Percentiles rank a stretch among this genome's conserved stretches.
phyloP scores from a whole-genome alignment of 1,140 invertebrate species.

The Cataglyphis hispanica region DNA sequence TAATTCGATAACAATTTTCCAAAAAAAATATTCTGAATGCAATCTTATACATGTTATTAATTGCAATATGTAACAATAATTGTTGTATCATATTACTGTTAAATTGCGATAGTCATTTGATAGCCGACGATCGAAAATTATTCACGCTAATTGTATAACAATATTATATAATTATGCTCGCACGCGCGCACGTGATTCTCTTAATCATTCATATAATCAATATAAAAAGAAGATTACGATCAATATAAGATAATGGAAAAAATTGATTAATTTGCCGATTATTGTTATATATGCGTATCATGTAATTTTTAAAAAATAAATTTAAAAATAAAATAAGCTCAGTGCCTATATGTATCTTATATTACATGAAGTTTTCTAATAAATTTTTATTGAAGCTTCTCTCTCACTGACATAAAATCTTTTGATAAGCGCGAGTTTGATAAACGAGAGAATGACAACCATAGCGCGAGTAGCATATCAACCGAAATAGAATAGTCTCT shows the following conservation, averaged over 20 bases:
- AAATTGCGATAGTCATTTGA: constrained; percentile 37
- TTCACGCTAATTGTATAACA: constrained; percentile 40
- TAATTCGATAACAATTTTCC: neutral
- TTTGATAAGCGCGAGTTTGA: constrained; percentile 11
- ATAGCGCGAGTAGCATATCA: neutral
- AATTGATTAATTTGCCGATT: constrained; percentile 19
- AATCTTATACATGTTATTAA: neutral
- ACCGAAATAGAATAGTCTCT: neutral
- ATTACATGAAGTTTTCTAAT: neutral
- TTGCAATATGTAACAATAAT: constrained; percentile 6
- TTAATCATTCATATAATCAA: neutral
- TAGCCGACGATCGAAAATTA: constrained; percentile 34
- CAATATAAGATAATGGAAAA: neutral
- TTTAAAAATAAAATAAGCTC: neutral
- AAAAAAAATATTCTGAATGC: neutral
- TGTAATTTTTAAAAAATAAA: constrained; percentile 27
- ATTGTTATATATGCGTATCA: neutral
- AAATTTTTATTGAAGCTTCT: constrained; percentile 11
- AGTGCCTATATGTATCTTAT: no score
- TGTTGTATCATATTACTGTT: neutral
- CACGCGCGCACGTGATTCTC: neutral
- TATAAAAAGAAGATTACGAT: neutral
- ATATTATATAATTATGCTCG: constrained; percentile 56
- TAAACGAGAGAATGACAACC: neutral
- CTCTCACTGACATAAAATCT: neutral